Evolutionary conservation across 2,888 invertebrate species (phyloP).

Genomic region (Ellobium chinense): DNA sequence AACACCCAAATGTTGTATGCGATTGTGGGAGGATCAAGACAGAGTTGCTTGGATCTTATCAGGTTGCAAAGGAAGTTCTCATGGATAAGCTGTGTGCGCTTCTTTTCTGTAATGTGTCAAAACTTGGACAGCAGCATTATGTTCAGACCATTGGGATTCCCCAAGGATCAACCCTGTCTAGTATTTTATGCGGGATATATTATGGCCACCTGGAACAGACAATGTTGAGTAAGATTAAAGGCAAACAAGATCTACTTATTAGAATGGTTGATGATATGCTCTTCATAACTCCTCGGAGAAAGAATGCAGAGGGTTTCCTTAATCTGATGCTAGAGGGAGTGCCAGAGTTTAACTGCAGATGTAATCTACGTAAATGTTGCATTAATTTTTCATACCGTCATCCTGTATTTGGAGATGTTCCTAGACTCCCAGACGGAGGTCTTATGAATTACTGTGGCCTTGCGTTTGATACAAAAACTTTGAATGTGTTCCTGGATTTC

Average conservation of each 20-base stretch:
- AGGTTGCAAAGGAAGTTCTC: constrained; percentile 9
- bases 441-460: constrained; percentile 16
- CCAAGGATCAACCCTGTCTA: constrained; percentile 75
- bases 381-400: constrained; percentile 26
- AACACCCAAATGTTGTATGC: neutral
- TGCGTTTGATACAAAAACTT: constrained; percentile 5
- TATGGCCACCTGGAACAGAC: constrained; percentile 68
- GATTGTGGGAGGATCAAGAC: neutral
- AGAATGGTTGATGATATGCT: constrained; percentile 75
- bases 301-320: constrained; percentile 65
- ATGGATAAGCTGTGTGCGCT: constrained; percentile 23
- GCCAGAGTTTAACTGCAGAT: constrained; percentile 66
- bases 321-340: constrained; percentile 61
- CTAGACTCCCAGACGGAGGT: neutral
- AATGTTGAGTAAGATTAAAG: neutral
- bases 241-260: constrained; percentile 60
- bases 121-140: constrained; percentile 66
- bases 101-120: constrained; percentile 30
- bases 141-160: constrained; percentile 69
- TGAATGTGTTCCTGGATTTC: constrained; percentile 22
- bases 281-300: constrained; percentile 67
- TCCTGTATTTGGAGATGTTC: constrained; percentile 25
- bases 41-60: neutral
- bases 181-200: constrained; percentile 73
- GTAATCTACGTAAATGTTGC: constrained; percentile 52